Conservation (phyloP, 2,888 invertebrate species). For the Agriopis marginaria region DNA sequence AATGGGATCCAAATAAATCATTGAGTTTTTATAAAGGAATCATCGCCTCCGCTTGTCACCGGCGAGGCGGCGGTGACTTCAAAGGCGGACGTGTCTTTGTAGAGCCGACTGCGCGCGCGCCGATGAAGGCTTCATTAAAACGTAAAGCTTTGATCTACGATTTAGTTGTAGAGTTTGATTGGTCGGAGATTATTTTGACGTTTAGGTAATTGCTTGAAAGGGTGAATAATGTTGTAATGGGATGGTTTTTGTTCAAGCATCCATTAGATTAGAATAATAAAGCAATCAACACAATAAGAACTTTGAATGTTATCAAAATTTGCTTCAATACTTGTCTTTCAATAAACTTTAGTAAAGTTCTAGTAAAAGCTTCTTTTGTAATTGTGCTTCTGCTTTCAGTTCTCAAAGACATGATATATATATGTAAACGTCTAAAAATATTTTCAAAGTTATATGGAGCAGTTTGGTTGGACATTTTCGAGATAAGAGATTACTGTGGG, state of each 20-base stretch:
- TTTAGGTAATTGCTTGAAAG: slow-evolving; percentile 62
- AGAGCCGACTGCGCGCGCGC: slow-evolving; percentile 66
- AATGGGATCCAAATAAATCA: slow-evolving; percentile 76
- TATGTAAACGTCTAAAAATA: too few species aligned
- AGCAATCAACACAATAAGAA: slow-evolving; percentile 21
- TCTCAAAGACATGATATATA: too few species aligned
- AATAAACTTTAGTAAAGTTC: too few species aligned
- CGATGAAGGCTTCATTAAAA: slow-evolving; percentile 78
- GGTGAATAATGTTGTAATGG: slow-evolving; percentile 50
- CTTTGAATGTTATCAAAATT: slow-evolving; percentile 11
- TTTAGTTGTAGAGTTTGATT: slow-evolving; percentile 64
- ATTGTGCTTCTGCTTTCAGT: not conserved
- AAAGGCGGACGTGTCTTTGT: slow-evolving; percentile 67
- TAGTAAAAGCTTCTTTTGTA: not conserved
- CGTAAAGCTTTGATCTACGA: slow-evolving; percentile 65
- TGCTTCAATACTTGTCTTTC: too few species aligned
- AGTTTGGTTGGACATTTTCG: too few species aligned
- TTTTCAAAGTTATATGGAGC: too few species aligned
- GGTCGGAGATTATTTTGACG: slow-evolving; percentile 51
- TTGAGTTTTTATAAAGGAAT: slow-evolving; percentile 82
- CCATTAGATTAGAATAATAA: slow-evolving; percentile 24
- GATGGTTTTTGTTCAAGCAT: slow-evolving; percentile 29
- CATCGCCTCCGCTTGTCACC: slow-evolving; percentile 79
- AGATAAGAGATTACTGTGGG: too few species aligned
- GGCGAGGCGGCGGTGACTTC: slow-evolving; percentile 65